Evolutionary conservation across 2,888 invertebrate genomes (phyloP), one percentile per base, ranked within the genome.

Genomic region (Cataglyphis rosenhaueri): DNA sequence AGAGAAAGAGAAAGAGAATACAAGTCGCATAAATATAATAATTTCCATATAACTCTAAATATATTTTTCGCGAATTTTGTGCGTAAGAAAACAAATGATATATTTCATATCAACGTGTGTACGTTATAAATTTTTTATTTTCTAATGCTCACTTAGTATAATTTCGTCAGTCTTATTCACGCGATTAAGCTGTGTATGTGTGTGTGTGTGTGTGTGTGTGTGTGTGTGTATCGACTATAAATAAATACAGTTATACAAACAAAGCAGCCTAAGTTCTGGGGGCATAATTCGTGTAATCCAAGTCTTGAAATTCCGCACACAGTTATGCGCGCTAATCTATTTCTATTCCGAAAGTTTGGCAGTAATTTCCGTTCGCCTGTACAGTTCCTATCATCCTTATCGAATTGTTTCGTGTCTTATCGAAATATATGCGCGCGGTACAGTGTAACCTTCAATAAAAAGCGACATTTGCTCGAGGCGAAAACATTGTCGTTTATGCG

Each of bases 251-350:
- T 86, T 79, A 12, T 21, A 38, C 38, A 84, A 84, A 74, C 59
- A 88, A 85, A 88, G 66, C 83, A 78, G 35, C 52, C 68, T 81
- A 48, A 85, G 83, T 76, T 32, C 76, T 75, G 81, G 82, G 81
- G 78, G 48, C 79, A 84, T 85, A 89, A 89, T 89, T 89, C 85
- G 73, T 65, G 78, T 86, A 89, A 89, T 88, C 86, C 61, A 86
- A 87, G 84, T 86, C 74, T 84, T 70, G 78, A 85, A 83, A 84
- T 89, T 84, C 25, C 73, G 52, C 57, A 66, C 62, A 65, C 64
- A 41, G n/a, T 41, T 38, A 35, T 65, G 55, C n/a, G 52, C 62
- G 21, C 25, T 62, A 84, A 78, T 78, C 68, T 73, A 85, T 65
- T 81, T 84, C 68, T 85, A 82, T 29, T 78, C 44, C 52, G 35